Percentiles rank a stretch among this genome's conserved stretches.
These are phyloP conservation scores for Calcarius lapponicus DNA, from an alignment of 2,797 vertebrate species.

Conservation along the genomic window DNA sequence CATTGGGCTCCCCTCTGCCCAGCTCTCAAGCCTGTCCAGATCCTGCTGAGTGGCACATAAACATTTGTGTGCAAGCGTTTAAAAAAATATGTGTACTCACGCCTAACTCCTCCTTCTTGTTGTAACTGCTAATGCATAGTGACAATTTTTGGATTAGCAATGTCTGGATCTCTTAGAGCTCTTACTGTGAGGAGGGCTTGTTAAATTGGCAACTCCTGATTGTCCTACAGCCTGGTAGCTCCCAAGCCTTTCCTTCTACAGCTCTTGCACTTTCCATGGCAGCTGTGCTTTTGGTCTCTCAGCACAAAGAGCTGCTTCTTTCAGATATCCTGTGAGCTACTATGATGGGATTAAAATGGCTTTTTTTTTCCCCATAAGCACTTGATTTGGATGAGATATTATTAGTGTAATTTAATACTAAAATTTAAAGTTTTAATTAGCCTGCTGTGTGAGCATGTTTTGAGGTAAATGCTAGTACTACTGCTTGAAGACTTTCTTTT, in stretches of 20 bases:
- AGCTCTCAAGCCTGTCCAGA: neutral
- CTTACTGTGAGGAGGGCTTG: neutral
- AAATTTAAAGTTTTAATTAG: neutral
- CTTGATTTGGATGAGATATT: neutral
- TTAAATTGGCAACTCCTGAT: neutral
- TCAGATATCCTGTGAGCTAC: neutral
- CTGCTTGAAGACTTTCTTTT: neutral
- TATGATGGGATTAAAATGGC: neutral
- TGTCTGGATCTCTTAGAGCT: neutral
- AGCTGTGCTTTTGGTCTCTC: neutral
- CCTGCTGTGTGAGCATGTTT: neutral
- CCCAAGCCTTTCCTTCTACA: neutral
- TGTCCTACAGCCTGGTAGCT: neutral
- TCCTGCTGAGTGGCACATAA: neutral
- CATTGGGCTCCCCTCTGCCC: neutral
- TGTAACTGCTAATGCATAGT: neutral
- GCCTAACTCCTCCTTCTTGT: neutral
- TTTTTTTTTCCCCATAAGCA: neutral
- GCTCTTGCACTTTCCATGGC: accelerated
- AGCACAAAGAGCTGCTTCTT: neutral
- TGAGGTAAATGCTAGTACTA: neutral
- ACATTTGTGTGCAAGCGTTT: neutral
- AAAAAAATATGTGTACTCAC: accelerated
- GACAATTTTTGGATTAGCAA: neutral
- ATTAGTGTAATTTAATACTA: neutral